These are phyloP conservation scores for Apamea sordens DNA, from an alignment of 2,888 invertebrate genomes.

Conservation along the genomic window DNA sequence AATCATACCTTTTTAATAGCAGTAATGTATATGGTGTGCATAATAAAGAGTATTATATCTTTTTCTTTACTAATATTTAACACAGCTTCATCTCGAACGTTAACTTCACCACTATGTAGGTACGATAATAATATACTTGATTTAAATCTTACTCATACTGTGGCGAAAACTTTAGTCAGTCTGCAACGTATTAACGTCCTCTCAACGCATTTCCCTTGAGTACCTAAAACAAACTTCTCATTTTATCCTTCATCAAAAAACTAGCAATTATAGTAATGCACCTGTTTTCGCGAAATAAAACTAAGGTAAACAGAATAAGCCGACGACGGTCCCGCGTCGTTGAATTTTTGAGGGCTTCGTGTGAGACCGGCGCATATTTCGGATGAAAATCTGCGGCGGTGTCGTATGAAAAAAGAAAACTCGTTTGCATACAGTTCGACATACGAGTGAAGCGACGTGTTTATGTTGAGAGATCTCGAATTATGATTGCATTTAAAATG, in stretches of 20 bases:
- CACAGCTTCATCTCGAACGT: background rate
- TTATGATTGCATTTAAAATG: conserved; percentile 57
- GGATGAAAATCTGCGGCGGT: conserved; percentile 81
- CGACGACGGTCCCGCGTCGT: conserved; percentile 74
- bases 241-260: conserved; percentile 34
- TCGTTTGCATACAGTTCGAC: conserved; percentile 71
- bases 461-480: conserved; percentile 41
- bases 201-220: conserved; percentile 22
- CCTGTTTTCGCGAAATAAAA: conserved; percentile 47
- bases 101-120: background rate
- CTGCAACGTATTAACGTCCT: background rate
- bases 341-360: conserved; percentile 86
- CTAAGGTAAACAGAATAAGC: conserved; percentile 76
- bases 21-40: background rate
- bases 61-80: background rate
- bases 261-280: conserved; percentile 62
- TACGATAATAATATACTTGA: background rate
- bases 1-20: background rate
- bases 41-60: background rate
- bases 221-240: background rate
- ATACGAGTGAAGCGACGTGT: conserved; percentile 59
- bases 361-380: conserved; percentile 82
- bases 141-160: rapidly evolving
- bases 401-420: conserved; percentile 81
- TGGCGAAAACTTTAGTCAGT: background rate